phyloP scores from a whole-genome alignment of 2,797 vertebrate genomes.

The Rhadinocentrus ornatus region DNA sequence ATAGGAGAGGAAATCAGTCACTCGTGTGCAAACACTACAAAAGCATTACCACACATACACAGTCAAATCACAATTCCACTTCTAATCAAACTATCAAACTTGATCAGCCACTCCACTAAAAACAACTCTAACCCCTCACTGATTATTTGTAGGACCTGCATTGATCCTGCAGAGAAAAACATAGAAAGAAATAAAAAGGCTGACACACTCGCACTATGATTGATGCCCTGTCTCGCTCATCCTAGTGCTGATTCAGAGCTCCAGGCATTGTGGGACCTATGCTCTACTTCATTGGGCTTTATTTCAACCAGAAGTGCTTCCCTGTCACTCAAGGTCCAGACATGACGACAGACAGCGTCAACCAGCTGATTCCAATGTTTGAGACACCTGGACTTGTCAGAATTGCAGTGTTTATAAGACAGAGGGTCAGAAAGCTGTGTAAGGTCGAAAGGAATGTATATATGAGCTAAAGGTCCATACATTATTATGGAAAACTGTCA shows the following conservation, averaged over 20 bases:
- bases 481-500: constrained; percentile 5
- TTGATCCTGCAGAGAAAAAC: constrained; percentile 50
- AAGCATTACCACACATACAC: constrained; percentile 36
- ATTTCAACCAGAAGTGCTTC: constrained; percentile 53
- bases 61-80: constrained; percentile 28
- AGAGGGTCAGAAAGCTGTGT: constrained; percentile 1
- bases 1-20: constrained; percentile 35
- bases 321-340: constrained; percentile 54
- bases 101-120: constrained; percentile 27
- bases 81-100: constrained; percentile 29
- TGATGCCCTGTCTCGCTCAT: constrained; percentile 64
- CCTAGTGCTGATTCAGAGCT: constrained; percentile 66
- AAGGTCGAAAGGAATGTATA: constrained; percentile 6
- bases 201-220: constrained; percentile 64
- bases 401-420: constrained; percentile 10
- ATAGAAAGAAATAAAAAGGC: constrained; percentile 48
- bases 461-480: constrained; percentile 8
- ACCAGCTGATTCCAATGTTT: constrained; percentile 36
- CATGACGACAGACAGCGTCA: constrained; percentile 33
- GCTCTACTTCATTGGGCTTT: constrained; percentile 57
- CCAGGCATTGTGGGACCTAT: constrained; percentile 47
- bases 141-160: constrained; percentile 60
- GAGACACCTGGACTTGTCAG: constrained; percentile 19
- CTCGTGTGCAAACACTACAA: constrained; percentile 23
- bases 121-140: constrained; percentile 42